Conservation (phyloP, 2,113 vertebrate genomes). For the Porphyrio hochstetteri region DNA sequence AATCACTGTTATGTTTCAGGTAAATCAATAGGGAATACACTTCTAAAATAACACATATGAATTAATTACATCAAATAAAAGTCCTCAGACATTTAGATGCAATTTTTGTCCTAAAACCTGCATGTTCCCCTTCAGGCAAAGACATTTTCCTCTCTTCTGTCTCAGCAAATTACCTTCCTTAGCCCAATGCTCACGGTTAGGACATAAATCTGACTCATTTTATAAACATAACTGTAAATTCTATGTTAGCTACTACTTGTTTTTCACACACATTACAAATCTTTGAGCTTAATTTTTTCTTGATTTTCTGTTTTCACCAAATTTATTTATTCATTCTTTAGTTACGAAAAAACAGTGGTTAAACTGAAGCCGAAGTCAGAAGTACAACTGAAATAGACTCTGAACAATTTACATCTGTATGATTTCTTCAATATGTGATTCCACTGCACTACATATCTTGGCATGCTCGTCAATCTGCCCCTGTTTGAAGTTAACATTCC, state of each 20-base stretch:
- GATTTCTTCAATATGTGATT: neutral
- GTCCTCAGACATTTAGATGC: neutral
- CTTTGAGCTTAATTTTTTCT: neutral
- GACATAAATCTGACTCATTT: neutral
- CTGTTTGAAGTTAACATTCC: neutral
- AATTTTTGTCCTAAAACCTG: neutral
- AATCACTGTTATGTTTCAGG: neutral
- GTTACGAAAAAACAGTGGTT: neutral
- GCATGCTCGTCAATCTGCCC: neutral
- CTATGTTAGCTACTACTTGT: neutral
- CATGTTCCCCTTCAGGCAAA: neutral
- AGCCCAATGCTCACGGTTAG: neutral
- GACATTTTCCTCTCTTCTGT: neutral
- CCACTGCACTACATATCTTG: neutral
- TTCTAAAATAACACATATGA: neutral
- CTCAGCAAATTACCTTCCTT: neutral
- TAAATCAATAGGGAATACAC: neutral
- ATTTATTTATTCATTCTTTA: neutral
- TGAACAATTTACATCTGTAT: neutral
- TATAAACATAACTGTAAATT: neutral
- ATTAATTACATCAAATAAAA: neutral
- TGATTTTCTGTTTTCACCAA: neutral
- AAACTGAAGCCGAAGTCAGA: neutral
- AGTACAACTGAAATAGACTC: neutral
- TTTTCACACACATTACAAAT: neutral